phyloP scores from a whole-genome alignment of 2,797 vertebrate species.

The Otus scops region DNA sequence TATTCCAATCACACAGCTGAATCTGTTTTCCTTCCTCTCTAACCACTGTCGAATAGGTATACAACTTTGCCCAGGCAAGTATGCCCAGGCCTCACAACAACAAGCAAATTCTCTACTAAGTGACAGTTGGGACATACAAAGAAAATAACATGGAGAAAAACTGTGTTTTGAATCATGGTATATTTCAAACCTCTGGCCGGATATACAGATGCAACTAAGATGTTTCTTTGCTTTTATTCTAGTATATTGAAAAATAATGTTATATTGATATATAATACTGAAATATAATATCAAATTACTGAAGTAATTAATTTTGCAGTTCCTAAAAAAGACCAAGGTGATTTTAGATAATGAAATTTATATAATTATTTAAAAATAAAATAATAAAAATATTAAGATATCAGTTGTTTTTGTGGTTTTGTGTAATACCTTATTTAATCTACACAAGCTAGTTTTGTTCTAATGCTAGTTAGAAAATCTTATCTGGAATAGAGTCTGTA shows the following conservation, averaged over 20 bases:
- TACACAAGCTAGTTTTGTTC: not conserved
- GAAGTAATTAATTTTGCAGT: not conserved
- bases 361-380: not conserved
- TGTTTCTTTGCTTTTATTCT: not conserved
- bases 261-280: not conserved
- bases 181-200: not conserved
- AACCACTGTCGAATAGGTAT: not conserved
- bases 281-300: not conserved
- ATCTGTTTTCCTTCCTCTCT: not conserved
- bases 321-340: not conserved
- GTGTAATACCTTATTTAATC: not conserved
- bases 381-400: not conserved
- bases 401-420: not conserved
- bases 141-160: not conserved
- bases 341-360: not conserved
- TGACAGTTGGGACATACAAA: not conserved
- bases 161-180: not conserved
- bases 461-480: not conserved
- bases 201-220: not conserved
- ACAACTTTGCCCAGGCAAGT: not conserved
- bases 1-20: not conserved
- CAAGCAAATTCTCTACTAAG: not conserved
- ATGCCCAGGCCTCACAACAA: not conserved
- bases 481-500: not conserved
- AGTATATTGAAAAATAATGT: not conserved